Conservation (phyloP, 2,888 invertebrate species). For the Epicampocera succincta region DNA sequence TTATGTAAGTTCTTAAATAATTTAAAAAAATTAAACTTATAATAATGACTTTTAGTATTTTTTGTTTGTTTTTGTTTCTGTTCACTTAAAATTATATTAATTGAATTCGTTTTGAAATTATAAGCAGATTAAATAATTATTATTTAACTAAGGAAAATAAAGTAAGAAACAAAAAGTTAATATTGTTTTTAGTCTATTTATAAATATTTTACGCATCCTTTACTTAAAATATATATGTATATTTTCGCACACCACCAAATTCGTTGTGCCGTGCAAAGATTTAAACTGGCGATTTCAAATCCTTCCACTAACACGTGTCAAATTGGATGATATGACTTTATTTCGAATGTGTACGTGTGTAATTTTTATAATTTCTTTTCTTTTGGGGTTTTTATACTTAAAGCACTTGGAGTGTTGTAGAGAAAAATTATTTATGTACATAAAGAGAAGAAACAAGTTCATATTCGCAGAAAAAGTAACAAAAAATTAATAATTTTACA, state of each 20-base stretch:
- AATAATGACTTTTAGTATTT: constrained; percentile 81
- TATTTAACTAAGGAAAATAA: constrained; percentile 56
- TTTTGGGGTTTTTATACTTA: constrained; percentile 59
- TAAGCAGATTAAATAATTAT: constrained; percentile 65
- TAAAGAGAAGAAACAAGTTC: constrained; percentile 56
- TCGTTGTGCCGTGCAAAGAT: constrained; percentile 68
- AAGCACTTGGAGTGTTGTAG: constrained; percentile 67
- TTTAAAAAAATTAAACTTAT: constrained; percentile 77
- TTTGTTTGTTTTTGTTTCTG: constrained; percentile 73
- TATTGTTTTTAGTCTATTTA: constrained; percentile 67
- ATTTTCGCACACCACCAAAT: constrained; percentile 63
- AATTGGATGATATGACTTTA: constrained; percentile 62
- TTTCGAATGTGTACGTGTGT: constrained; percentile 74
- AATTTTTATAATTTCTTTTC: constrained; percentile 47
- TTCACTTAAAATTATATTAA: constrained; percentile 76
- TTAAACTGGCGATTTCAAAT: constrained; percentile 81
- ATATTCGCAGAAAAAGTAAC: constrained; percentile 50
- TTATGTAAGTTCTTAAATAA: constrained; percentile 72
- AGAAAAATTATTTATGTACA: constrained; percentile 57
- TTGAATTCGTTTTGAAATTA: constrained; percentile 54
- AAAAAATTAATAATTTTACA: constrained; percentile 53
- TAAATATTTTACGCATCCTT: constrained; percentile 70
- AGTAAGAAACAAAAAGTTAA: constrained; percentile 51
- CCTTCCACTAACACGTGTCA: constrained; percentile 63
- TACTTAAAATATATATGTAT: constrained; percentile 32